Evolutionary conservation across 92 coral and sea anemone species (phyloP).

Genomic region (Epizoanthus rinbou): DNA sequence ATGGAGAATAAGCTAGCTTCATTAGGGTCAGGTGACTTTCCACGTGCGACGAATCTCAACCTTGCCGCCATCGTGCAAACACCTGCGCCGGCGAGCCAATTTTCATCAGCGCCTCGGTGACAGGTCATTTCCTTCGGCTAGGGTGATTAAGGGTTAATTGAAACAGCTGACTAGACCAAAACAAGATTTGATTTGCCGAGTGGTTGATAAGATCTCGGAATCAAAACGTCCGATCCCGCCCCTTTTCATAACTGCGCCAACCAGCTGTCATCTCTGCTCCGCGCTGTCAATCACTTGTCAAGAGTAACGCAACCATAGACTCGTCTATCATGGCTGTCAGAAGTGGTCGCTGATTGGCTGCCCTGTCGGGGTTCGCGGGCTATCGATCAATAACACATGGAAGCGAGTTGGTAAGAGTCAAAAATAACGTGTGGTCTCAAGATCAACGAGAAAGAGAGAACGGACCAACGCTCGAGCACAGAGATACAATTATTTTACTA

Average conservation of each 20-base stretch:
- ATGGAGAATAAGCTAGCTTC: slow-evolving; percentile 75
- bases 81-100: slow-evolving; percentile 96
- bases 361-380: slow-evolving; percentile 80
- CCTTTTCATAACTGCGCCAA: slow-evolving; percentile 88
- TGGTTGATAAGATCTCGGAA: slow-evolving; percentile 95
- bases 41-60: slow-evolving; percentile 92
- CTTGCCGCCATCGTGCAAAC: slow-evolving; percentile 82
- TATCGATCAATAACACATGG: slow-evolving; percentile 98
- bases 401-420: slow-evolving; percentile 90
- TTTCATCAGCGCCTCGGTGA: slow-evolving; percentile 92
- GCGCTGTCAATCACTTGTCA: slow-evolving; percentile 71
- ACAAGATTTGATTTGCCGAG: slow-evolving; percentile 92
- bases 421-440: slow-evolving; percentile 98
- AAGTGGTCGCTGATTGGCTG: slow-evolving; percentile 90
- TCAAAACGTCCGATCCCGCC: slow-evolving; percentile 98
- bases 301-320: slow-evolving; percentile 92
- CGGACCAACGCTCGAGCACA: slow-evolving; percentile 56
- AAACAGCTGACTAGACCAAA: slow-evolving; percentile 96
- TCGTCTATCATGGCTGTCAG: slow-evolving; percentile 97
- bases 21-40: slow-evolving; percentile 66
- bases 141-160: slow-evolving; percentile 99
- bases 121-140: slow-evolving; percentile 99
- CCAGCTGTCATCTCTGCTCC: slow-evolving; percentile 86
- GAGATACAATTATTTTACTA: slow-evolving; percentile 55
- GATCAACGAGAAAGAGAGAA: slow-evolving; percentile 77